Base-by-base conservation (phyloP, 2,888 invertebrate species). In the Leptinotarsa haldemani region DNA sequence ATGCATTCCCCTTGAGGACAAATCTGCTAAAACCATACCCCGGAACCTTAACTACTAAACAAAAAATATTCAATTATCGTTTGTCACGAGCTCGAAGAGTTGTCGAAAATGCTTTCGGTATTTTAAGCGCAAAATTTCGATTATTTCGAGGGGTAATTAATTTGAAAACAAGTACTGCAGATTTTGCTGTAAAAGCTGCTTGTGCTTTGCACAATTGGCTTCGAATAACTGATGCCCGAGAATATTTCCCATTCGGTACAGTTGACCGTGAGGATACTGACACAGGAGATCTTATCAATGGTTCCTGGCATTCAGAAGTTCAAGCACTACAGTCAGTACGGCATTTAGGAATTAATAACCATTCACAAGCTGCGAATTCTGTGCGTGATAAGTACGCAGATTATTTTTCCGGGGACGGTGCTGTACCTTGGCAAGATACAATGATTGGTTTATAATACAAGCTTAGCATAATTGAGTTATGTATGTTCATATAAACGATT, bases 281-380 rank as follows among this genome's bases (percentile, higher is more conserved):
- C 48, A 48, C 48, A 48, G 15, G 48, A 48, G 48, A 48, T 48
- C 1, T 48, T 48, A 48, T 48, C 48, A 48, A 48, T 48, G 48
- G 22, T 22, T 22, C 22, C 22, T 22, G 22, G 22, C 22, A 22
- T 22, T 22, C 22, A 22, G 22, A 22, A 48, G 48, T 48, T 48
- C 48, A 48, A 48, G 48, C 48, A 48, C 15, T 48, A 15, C 48
- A 15, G 15, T 48, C 48, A 48, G 48, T 48, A 48, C 48, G 58
- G 30, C 13, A 73, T 73, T 69, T 73, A 53, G 75, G 58, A 63
- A 69, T 66, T 50, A 70, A 63, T 71, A 76, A 71, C 53, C 58
- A 73, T 71, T 73, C 69, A 69, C 61, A 70, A 65, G 64, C 70
- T 73, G 73, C 75, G 48, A 73, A 20, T 70, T 47, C 5, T 69